These are phyloP conservation scores for Euphydryas editha DNA, from an alignment of 2,888 invertebrate species.

Conservation along the genomic window DNA sequence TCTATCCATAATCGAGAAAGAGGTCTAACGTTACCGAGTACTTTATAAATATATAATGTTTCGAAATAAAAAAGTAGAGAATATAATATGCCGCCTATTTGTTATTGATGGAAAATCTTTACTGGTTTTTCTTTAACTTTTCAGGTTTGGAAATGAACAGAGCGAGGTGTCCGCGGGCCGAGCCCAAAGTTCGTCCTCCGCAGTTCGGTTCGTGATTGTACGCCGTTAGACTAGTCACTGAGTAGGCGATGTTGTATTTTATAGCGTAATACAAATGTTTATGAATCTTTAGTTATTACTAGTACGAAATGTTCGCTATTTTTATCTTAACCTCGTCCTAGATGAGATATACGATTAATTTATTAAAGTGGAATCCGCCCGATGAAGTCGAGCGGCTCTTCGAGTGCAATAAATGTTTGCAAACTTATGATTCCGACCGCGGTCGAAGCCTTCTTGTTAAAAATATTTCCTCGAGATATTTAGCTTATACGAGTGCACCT, in stretches of 20 bases:
- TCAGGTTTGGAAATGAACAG: conserved; percentile 7
- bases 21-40: no score
- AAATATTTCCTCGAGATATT: conserved; percentile 58
- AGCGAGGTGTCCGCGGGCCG: background rate
- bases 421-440: conserved; percentile 67
- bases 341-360: conserved; percentile 71
- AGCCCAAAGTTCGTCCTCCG: conserved; percentile 65
- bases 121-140: background rate
- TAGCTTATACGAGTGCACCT: conserved; percentile 53
- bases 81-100: no score
- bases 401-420: conserved; percentile 35
- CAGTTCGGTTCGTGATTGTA: conserved; percentile 72
- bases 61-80: no score
- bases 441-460: conserved; percentile 67
- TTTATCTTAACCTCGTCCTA: conserved; percentile 68
- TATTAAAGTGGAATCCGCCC: conserved; percentile 51
- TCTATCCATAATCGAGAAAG: no score
- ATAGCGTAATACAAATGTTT: conserved; percentile 74
- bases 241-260: conserved; percentile 77
- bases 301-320: conserved; percentile 75
- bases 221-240: conserved; percentile 82
- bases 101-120: background rate
- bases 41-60: no score
- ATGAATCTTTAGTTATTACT: conserved; percentile 80
- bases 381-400: conserved; percentile 30